Evolutionary conservation across 2,797 vertebrate species (phyloP).

Genomic region (Gastrophryne carolinensis): DNA sequence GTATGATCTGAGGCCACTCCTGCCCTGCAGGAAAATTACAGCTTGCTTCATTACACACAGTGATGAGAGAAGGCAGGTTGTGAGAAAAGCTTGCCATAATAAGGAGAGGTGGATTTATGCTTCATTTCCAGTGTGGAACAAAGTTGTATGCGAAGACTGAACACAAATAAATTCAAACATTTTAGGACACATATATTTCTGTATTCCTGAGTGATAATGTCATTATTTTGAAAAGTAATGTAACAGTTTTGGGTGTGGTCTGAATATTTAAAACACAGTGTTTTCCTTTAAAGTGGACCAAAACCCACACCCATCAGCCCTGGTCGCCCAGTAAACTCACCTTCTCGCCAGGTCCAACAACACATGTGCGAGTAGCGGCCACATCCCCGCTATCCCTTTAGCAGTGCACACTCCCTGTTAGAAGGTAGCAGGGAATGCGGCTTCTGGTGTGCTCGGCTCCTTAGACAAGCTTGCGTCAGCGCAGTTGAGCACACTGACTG

Average conservation of each 20-base stretch:
- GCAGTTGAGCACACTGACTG: too few species aligned
- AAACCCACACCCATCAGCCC: too few species aligned
- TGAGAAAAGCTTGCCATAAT: neutral
- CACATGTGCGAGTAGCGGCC: too few species aligned
- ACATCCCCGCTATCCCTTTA: too few species aligned
- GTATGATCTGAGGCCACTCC: neutral
- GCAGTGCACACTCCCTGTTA: too few species aligned
- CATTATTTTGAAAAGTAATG: neutral
- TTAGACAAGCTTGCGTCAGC: too few species aligned
- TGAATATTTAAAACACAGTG: neutral
- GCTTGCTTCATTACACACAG: slow-evolving; percentile 37
- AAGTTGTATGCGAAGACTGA: neutral
- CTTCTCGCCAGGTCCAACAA: too few species aligned
- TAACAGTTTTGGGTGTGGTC: neutral
- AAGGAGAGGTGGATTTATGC: neutral
- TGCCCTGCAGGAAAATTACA: slow-evolving; percentile 37
- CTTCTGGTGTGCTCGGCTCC: too few species aligned
- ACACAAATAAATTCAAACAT: neutral
- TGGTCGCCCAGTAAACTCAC: too few species aligned
- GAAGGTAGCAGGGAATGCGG: too few species aligned
- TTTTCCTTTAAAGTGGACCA: too few species aligned
- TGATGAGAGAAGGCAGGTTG: slow-evolving; percentile 18
- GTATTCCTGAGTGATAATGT: neutral
- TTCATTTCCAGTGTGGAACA: neutral
- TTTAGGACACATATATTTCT: too few species aligned